Conservation (phyloP, 2,797 vertebrate genomes). For the Lithobates pipiens region DNA sequence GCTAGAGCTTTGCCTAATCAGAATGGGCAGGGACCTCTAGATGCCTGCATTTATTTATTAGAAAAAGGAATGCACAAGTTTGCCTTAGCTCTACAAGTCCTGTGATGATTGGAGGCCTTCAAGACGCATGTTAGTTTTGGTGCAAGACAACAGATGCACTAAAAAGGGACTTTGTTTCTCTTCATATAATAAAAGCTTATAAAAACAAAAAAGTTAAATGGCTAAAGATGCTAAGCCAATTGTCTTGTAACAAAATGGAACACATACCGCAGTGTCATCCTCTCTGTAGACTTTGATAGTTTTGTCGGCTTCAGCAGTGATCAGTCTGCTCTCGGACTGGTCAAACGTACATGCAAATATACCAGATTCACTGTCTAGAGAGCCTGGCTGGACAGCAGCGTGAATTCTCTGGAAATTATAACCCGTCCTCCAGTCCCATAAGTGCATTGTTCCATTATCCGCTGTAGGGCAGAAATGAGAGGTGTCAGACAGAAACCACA, state of each 20-base stretch:
- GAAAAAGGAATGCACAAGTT: too few species aligned
- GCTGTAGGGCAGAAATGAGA: constrained; percentile 76
- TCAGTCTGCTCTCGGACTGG: constrained; percentile 91
- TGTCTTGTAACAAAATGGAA: not conserved
- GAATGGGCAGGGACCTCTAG: too few species aligned
- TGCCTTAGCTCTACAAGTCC: too few species aligned
- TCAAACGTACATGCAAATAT: constrained; percentile 97
- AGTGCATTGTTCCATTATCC: constrained; percentile 97
- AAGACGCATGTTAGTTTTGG: too few species aligned
- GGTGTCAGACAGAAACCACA: constrained; percentile 37
- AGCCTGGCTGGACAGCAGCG: constrained; percentile 95
- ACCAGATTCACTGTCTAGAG: constrained; percentile 97
- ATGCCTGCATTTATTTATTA: too few species aligned
- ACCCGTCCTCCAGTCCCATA: constrained; percentile 99
- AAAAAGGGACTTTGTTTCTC: too few species aligned
- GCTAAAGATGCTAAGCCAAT: too few species aligned
- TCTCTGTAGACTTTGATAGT: constrained; percentile 98
- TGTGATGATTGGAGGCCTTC: too few species aligned
- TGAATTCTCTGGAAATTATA: constrained; percentile 99
- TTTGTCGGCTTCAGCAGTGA: constrained; percentile 98
- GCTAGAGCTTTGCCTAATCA: too few species aligned
- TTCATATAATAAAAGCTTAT: too few species aligned
- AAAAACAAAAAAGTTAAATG: not conserved
- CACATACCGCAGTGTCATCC: constrained; percentile 91
- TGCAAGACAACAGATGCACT: too few species aligned